These are phyloP conservation scores for Ornithoptera priamus DNA, from an alignment of 2,888 invertebrate genomes.

Conservation along the genomic window DNA sequence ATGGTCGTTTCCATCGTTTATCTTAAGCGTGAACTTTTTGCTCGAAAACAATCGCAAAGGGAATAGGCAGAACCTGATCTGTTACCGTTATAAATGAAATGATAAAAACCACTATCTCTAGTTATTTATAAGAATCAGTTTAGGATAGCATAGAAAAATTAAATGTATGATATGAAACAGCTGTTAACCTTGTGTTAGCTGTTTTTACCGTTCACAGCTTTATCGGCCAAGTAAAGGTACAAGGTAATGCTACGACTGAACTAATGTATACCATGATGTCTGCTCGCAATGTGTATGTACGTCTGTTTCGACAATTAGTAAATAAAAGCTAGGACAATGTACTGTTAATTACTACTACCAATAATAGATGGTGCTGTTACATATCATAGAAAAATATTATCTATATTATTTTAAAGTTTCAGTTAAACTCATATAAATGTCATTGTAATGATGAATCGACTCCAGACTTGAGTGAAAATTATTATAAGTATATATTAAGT, in stretches of 20 bases:
- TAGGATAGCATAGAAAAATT: not conserved
- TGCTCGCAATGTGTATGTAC: not conserved
- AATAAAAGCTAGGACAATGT: not conserved
- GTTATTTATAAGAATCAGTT: no score
- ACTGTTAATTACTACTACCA: not conserved
- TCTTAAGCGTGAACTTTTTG: no score
- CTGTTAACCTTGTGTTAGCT: not conserved
- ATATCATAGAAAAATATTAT: not conserved
- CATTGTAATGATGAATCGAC: no score
- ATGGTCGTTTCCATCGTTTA: no score
- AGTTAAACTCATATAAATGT: no score
- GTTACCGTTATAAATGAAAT: no score
- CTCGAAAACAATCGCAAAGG: no score
- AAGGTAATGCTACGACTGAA: constrained; percentile 1
- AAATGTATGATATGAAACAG: not conserved
- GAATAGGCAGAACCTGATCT: no score
- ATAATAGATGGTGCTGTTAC: not conserved
- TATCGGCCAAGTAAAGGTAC: constrained; percentile 7
- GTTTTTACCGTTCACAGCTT: not conserved
- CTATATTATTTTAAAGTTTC: no score
- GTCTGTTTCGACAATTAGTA: not conserved
- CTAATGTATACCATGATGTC: not conserved
- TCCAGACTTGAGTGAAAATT: no score
- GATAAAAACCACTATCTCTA: no score
- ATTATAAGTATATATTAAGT: no score